Conservation (phyloP, 2,888 invertebrate species). For the Platycheirus rosarum region DNA sequence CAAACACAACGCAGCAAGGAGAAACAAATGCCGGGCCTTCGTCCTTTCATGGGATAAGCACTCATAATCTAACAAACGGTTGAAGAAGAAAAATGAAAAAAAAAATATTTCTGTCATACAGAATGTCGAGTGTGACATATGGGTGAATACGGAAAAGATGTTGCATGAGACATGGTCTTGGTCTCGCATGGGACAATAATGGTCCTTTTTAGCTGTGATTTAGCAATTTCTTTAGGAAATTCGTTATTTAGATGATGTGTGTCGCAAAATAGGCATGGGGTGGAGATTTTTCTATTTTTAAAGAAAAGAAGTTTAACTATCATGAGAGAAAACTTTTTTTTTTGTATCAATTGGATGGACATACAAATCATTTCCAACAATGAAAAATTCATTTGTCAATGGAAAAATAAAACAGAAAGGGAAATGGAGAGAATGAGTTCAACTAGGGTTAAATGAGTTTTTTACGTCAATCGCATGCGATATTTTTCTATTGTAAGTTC, state of each 20-base stretch:
- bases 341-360: background rate
- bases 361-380: too few species aligned
- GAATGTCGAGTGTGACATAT: constrained; percentile 28
- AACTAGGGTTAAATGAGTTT: background rate
- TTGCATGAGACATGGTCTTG: background rate
- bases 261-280: too few species aligned
- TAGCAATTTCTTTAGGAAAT: too few species aligned
- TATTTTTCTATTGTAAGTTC: background rate
- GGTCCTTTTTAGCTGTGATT: too few species aligned
- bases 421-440: background rate
- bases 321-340: background rate
- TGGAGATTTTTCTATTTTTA: too few species aligned
- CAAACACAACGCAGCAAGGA: constrained; percentile 50
- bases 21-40: constrained; percentile 57
- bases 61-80: constrained; percentile 10
- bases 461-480: background rate
- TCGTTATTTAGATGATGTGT: too few species aligned
- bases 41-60: constrained; percentile 17
- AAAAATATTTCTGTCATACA: constrained; percentile 24
- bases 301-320: background rate
- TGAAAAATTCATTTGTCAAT: too few species aligned
- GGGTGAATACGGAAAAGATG: constrained; percentile 19
- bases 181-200: background rate
- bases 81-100: constrained; percentile 9
- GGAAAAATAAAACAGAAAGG: too few species aligned